Evolutionary conservation across 2,113 vertebrate genomes (phyloP), one percentile per base, ranked within the genome.

Genomic region (Dasyornis broadbenti): DNA sequence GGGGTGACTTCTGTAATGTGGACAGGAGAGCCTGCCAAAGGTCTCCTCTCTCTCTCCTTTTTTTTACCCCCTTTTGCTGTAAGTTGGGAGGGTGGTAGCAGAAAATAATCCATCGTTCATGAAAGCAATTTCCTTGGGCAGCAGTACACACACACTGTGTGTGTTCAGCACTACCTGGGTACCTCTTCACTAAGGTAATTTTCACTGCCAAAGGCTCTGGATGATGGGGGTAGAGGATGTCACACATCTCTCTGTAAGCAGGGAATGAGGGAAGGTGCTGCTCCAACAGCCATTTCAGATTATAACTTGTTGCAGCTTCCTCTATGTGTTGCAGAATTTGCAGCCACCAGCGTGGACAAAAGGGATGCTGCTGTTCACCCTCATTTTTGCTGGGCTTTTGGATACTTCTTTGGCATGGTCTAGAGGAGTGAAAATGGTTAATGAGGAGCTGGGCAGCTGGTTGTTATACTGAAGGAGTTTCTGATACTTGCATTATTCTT

Each of bases 241-340:
- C 60, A 70, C 64, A 52, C 39, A 30, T 49, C 44, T 44, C n/a
- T 61, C 44, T 39, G 31, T 27, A 52, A 80, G 68, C 69, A 45
- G 44, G 31, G 30, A 73, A 45, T 42, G 61, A 80, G 53, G 31
- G 75, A 86, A 72, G 53, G 11, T 82, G 59, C 39, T 47, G 52
- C 49, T 92, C 22, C 35, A 61, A 86, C 72, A 84, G 76, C 78
- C 86, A 53, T 92, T 92, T 90, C 82, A 33, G 57, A 40, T 82
- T 26, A 47, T 40, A 77, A 94, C 88, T 91, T 97, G 91, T 94
- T 90, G 93, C 86, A 86, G 71, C 44, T 85, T 89, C 68, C 60
- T 14, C 47, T 23, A 0, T 5, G 39, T 70, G 17, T 47, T 68
- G n/a, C 64, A 82, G 93, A 70, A 94, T 95, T 77, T 90, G 18